Conservation (phyloP, 1,140 invertebrate genomes). For the Drosophila subpulchrella region DNA sequence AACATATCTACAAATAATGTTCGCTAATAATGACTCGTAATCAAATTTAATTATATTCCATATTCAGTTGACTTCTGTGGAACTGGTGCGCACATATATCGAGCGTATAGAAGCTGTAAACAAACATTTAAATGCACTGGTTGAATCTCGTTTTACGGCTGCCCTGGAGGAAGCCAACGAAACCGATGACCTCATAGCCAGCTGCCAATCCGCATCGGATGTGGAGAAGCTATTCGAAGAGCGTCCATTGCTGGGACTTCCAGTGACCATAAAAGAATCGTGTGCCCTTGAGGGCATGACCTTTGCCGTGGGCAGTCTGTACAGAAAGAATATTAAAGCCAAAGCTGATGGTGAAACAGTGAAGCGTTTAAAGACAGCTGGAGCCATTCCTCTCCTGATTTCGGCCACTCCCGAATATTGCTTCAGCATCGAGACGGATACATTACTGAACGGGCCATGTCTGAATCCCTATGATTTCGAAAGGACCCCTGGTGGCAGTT, state of each 20-base stretch:
- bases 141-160: constrained; percentile 88
- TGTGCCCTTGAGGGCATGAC: constrained; percentile 88
- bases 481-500: constrained; percentile 89
- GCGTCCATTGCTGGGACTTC: constrained; percentile 89
- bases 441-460: constrained; percentile 89
- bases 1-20: background rate
- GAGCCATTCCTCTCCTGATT: constrained; percentile 91
- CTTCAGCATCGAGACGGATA: constrained; percentile 89
- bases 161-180: constrained; percentile 88
- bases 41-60: background rate
- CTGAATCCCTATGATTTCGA: constrained; percentile 91
- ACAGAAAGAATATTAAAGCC: constrained; percentile 86
- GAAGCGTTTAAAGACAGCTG: constrained; percentile 86
- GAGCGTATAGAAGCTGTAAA: constrained; percentile 90
- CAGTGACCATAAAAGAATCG: constrained; percentile 91
- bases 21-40: too few relatives aligned
- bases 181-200: constrained; percentile 85
- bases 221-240: constrained; percentile 83
- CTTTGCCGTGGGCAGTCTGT: constrained; percentile 88
- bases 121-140: constrained; percentile 89
- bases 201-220: constrained; percentile 21
- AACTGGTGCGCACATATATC: constrained; percentile 89
- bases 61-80: constrained; percentile 86
- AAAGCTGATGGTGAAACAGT: constrained; percentile 88
- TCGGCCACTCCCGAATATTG: constrained; percentile 94